phyloP scores from a whole-genome alignment of 2,888 invertebrate species.

The Criorhina ranunculi region DNA sequence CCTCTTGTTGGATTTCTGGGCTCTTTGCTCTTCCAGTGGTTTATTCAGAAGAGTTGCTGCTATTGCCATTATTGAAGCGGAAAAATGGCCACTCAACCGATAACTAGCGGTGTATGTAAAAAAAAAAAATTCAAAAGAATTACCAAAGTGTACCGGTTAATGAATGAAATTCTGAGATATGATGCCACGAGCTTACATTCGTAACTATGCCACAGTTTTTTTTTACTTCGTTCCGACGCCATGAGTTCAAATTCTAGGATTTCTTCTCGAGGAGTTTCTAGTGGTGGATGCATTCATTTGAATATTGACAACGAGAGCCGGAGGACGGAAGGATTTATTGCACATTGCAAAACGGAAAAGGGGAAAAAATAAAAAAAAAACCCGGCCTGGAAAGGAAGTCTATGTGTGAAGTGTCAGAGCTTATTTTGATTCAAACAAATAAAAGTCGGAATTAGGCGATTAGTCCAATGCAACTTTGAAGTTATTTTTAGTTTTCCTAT shows the following conservation, averaged over 20 bases:
- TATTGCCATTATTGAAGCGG: conserved; percentile 31
- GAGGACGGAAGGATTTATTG: conserved; percentile 36
- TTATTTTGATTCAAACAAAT: conserved; percentile 23
- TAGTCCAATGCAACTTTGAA: conserved; percentile 23
- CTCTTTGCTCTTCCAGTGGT: conserved; percentile 26
- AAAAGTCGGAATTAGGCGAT: conserved; percentile 29
- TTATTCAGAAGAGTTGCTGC: conserved; percentile 13
- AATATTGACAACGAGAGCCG: conserved; percentile 35
- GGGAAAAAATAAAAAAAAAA: neutral
- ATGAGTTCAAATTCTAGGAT: conserved; percentile 16
- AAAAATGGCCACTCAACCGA: conserved; percentile 57
- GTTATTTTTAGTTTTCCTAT: conserved; percentile 4
- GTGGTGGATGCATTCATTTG: conserved; percentile 43
- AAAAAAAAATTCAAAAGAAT: conserved; percentile 34
- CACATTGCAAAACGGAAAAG: neutral
- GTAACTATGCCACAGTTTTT: conserved; percentile 20
- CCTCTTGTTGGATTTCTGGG: conserved; percentile 18
- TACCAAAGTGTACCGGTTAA: conserved; percentile 24
- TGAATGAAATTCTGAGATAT: conserved; percentile 35
- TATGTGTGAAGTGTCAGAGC: conserved; percentile 36
- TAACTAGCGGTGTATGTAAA: conserved; percentile 21
- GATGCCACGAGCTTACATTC: conserved; percentile 25
- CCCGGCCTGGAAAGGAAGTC: neutral
- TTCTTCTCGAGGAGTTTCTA: conserved; percentile 22
- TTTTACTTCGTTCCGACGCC: neutral